Base-by-base conservation (phyloP, 23 tunicate species). In the Trididemnum clinides region DNA sequence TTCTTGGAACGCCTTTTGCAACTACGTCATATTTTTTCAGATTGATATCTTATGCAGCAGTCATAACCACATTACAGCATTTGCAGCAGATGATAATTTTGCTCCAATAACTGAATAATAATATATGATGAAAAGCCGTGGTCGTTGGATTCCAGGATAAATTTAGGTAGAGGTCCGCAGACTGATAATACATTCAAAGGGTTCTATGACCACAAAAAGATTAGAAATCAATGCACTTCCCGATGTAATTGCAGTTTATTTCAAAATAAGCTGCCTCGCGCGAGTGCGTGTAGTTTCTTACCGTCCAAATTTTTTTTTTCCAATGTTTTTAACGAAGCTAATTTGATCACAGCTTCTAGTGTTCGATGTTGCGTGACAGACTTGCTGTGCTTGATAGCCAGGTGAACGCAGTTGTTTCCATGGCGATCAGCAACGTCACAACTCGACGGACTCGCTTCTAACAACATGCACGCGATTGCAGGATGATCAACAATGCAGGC, bases 341-440 rank as follows among this genome's bases (percentile, higher is more conserved):
- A 7, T 20, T 78, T 20, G 2, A 78, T 3, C n/a, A 62, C 54
- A 3, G 51, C 51, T 34, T 64, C 34, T 37, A 85, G 44, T 57
- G 71, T 85, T 57, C 33, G 59, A 58, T 74, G 34, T 34, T 85
- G 81, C 26, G 72, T 74, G 39, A 29, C 72, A 34, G 19, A 29
- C 19, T 33, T 7, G 35, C 88, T 74, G 82, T 85, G 58, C 57
- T 85, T 73, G n/a, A 85, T 49, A 28, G 88, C 88, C 36, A 85
- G 57, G 33, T 85, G 88, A 1, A 85, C 74, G 28, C 82, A 62
- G 57, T 85, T 85, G 88, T 85, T 85, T 62, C 88, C 88, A 85
- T 85, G 80, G 82, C 88, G 88, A 74, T 85, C 88, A 22, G 88
- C 74, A 74, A 85, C 88, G 73, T 73, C 74, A 62, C 80, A 50